Percentiles rank a stretch among this genome's conserved stretches.
Conservation (phyloP, 2,797 vertebrate species). For the Mus minutoides region DNA sequence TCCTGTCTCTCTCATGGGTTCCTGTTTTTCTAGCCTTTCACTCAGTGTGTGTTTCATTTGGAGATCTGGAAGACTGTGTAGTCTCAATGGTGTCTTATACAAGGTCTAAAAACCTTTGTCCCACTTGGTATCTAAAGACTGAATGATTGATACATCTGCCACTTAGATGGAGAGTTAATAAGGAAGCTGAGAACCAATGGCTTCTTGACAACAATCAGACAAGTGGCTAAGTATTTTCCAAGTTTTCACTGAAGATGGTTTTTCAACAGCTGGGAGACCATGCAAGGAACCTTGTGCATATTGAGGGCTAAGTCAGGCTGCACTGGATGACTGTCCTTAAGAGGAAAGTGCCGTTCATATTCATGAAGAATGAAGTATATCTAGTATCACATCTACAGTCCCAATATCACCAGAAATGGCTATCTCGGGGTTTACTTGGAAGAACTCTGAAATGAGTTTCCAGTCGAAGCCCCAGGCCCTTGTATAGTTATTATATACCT, state of each 20-base stretch:
- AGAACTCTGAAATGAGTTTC: conserved; percentile 51
- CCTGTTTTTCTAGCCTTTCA: background rate
- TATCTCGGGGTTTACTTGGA: background rate
- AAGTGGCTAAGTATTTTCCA: background rate
- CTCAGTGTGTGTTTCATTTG: background rate
- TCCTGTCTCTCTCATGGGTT: background rate
- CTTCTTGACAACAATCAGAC: conserved; percentile 42
- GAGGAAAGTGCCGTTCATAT: background rate
- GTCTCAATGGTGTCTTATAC: background rate
- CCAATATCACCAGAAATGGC: conserved; percentile 16
- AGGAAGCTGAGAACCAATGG: background rate
- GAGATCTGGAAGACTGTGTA: background rate
- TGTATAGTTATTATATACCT: background rate
- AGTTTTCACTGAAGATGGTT: background rate
- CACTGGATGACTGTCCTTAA: background rate
- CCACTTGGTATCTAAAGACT: background rate
- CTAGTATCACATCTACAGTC: background rate
- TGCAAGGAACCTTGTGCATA: background rate
- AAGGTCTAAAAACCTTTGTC: background rate
- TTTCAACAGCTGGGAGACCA: background rate
- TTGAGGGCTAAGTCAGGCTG: background rate
- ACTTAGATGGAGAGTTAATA: background rate
- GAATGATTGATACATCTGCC: background rate
- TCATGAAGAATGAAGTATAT: background rate
- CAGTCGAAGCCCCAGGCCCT: conserved; percentile 34